phyloP scores from a whole-genome alignment of 2,797 vertebrate species.

The Acanthurus leucopareius region DNA sequence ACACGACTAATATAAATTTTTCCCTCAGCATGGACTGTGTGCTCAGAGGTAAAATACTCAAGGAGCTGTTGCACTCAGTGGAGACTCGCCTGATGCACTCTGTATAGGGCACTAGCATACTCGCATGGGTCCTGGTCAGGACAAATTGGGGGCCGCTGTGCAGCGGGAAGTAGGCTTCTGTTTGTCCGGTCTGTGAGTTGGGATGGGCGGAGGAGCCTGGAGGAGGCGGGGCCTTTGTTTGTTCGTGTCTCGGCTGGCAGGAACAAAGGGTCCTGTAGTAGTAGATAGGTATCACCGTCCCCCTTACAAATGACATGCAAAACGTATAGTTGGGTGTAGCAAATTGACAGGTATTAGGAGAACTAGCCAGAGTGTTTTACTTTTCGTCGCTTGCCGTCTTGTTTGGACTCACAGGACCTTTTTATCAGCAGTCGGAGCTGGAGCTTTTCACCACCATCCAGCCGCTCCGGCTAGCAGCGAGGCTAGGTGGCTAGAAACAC shows the following conservation, averaged over 20 bases:
- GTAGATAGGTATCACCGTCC: constrained; percentile 43
- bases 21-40: not conserved
- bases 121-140: constrained; percentile 23
- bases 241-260: constrained; percentile 79
- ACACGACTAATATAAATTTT: constrained; percentile 1
- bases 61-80: constrained; percentile 8
- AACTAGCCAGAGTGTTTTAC: constrained; percentile 3
- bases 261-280: constrained; percentile 84
- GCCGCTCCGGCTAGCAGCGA: constrained; percentile 76
- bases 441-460: constrained; percentile 59
- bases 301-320: constrained; percentile 50
- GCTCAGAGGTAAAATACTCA: not conserved
- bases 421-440: constrained; percentile 46
- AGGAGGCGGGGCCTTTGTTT: constrained; percentile 80
- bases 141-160: constrained; percentile 15
- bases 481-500: constrained; percentile 75
- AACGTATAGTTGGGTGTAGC: constrained; percentile 4
- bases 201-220: constrained; percentile 72
- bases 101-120: constrained; percentile 13
- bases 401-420: constrained; percentile 36
- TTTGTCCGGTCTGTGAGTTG: constrained; percentile 51
- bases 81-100: constrained; percentile 28
- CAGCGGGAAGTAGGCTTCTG: constrained; percentile 28
- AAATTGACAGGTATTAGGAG: constrained; percentile 9
- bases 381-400: constrained; percentile 25